These are phyloP conservation scores for Triplophysa rosa DNA, from an alignment of 2,113 vertebrate species.

Conservation along the genomic window DNA sequence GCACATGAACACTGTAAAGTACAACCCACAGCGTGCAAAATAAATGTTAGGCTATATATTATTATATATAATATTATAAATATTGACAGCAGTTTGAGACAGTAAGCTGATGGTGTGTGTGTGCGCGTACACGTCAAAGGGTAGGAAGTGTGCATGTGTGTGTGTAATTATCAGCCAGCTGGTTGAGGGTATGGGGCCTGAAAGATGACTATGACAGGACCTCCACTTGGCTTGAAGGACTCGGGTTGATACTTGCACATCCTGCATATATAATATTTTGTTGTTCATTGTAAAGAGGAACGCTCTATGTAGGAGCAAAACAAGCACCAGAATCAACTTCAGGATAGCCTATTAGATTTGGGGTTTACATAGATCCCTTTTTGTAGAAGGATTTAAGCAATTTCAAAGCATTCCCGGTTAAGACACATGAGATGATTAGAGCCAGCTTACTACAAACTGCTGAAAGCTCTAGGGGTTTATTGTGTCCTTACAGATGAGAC, in stretches of 20 bases:
- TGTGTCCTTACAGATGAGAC: not conserved
- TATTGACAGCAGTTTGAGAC: not conserved
- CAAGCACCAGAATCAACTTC: not conserved
- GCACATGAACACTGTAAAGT: not conserved
- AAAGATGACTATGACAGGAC: slow-evolving; percentile 25
- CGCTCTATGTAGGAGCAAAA: not conserved
- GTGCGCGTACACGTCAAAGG: not conserved
- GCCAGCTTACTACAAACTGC: not conserved
- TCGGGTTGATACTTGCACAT: slow-evolving; percentile 22
- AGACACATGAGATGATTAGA: not conserved
- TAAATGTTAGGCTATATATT: not conserved
- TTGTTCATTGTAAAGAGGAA: not conserved
- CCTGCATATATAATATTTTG: not conserved
- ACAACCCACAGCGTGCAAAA: not conserved
- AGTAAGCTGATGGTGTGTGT: not conserved
- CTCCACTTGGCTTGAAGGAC: slow-evolving; percentile 18
- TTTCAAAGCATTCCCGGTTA: not conserved
- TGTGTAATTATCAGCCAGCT: slow-evolving; percentile 20
- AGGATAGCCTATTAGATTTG: not conserved
- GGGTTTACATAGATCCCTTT: not conserved
- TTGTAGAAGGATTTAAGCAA: not conserved
- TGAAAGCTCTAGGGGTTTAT: not conserved
- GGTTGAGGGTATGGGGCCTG: slow-evolving; percentile 34
- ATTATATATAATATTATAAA: not conserved
- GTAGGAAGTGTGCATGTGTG: not conserved